A percentile compares a stretch with the other conserved stretches of the same genome.
Evolutionary conservation across 2,797 vertebrate genomes (phyloP).

Genomic region (Pyrocephalus nanus): DNA sequence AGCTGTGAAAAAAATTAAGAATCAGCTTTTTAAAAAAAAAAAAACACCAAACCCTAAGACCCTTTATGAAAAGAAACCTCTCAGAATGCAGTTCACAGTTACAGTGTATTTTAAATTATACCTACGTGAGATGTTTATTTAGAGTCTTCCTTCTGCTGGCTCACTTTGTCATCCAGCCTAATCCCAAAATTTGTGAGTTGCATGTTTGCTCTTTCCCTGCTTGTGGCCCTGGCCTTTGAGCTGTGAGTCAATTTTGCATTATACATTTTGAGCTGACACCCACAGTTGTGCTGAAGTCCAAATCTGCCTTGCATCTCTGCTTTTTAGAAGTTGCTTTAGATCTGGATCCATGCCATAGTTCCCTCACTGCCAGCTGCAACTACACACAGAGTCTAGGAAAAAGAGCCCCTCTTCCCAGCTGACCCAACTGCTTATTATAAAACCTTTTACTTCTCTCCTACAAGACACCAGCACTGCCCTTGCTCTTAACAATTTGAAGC

Average conservation of each 20-base stretch:
- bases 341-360: background rate
- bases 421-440: fast-evolving
- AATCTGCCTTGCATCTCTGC: background rate
- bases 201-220: background rate
- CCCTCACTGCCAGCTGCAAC: background rate
- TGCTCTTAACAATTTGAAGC: background rate
- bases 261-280: background rate
- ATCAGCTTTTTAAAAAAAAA: background rate
- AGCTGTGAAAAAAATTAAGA: background rate
- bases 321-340: background rate
- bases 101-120: background rate
- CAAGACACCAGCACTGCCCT: background rate
- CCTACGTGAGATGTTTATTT: background rate
- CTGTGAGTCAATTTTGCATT: background rate
- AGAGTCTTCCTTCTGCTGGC: background rate
- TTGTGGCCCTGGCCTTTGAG: conserved; percentile 48
- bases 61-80: background rate
- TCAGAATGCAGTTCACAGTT: background rate
- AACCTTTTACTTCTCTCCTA: background rate
- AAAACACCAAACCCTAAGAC: background rate
- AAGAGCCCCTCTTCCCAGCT: background rate
- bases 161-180: background rate
- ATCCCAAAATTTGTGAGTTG: background rate
- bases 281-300: conserved; percentile 45
- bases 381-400: background rate